Base-by-base conservation (phyloP, 2,113 vertebrate genomes). In the Boleophthalmus pectinirostris region DNA sequence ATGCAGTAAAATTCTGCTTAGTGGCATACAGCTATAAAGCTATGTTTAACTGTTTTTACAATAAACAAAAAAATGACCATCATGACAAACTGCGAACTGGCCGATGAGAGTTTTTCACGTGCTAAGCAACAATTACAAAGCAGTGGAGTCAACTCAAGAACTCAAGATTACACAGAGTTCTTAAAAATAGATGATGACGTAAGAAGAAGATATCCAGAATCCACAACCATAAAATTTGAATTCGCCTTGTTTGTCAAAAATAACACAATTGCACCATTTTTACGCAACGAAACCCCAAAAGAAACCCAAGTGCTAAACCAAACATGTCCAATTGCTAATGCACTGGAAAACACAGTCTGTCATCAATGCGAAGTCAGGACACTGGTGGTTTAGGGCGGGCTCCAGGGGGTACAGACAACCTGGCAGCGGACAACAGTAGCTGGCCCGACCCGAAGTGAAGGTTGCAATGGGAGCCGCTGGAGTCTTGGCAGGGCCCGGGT, bases 401-500 rank as follows among this genome's bases (percentile, higher is more conserved):
- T 60, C 46, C 0, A 38, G 66, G 65, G 56, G 75, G 57, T 72
- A 9, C 49, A 63, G 11, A 68, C 63, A n/a, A 69, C 29, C 71
- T 81, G 81, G 76, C 80, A 80, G 70, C 69, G 8, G 71, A 66
- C 20, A 51, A 79, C 11, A 47, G 47, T 20, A 7, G 64, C 71
- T 72, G 82, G 80, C 69, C 72, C 25, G 29, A 71, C 61, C 72
- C 72, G 51, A 73, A 74, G 68, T 2, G 79, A 75, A 75, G 65
- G 80, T 70, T 82, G 75, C 58, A 82, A 85, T 87, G 71, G 79
- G 87, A 91, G 87, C 67, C 85, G 77, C 82, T 21, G 66, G 69
- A 86, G 77, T 61, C 74, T 84, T 92, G 90, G 91, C 87, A 88
- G 78, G 64, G 75, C 69, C 70, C 63, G 53, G 47, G 2, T 49